Evolutionary conservation across 2,888 invertebrate species (phyloP), one percentile per base, ranked within the genome.

Genomic region (Parnassius mnemosyne): DNA sequence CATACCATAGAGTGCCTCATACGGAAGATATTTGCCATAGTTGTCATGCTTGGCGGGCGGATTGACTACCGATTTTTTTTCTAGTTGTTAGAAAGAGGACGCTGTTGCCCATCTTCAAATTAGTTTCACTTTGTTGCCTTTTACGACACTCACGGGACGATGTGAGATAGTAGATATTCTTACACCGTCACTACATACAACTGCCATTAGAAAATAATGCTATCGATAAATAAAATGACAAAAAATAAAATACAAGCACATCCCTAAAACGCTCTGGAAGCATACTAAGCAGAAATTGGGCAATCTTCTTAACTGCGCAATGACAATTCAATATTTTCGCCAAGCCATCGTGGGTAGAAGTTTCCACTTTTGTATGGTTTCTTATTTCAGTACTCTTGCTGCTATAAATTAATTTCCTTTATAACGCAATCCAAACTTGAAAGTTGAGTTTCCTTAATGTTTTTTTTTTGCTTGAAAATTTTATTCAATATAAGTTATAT

Each of bases 281-380:
- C 71, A 71, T 71, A 80, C 76, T 68, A 83, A 81, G 76, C 77
- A 80, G 79, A 81, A 81, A 85, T 81, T 79, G 79, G 77, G 78
- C 84, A 85, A 85, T 85, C 80, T 80, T 77, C 77, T 81, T 81
- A 84, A 80, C 77, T 71, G 71, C 73, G 71, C 78, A 79, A 81
- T 85, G 85, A 84, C 79, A 81, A 75, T 81, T 79, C 84, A 82
- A 84, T 83, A 83, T 84, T 83, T 83, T 79, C 72, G 71, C 71
- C 61, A 60, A 60, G 65, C 61, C 66, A 65, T 69, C 66, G 69
- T 68, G 52, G 57, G 60, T 52, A 47, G 43, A 58, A 63, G 55
- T 63, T 63, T 53, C 13, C 55, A 52, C 51, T 63, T 63, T 60
- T 63, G 47, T 56, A 56, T 25, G 63, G 55, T 49, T 60, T 63